phyloP scores from a whole-genome alignment of 2,797 vertebrate species.

The Dromococcyx pavoninus region DNA sequence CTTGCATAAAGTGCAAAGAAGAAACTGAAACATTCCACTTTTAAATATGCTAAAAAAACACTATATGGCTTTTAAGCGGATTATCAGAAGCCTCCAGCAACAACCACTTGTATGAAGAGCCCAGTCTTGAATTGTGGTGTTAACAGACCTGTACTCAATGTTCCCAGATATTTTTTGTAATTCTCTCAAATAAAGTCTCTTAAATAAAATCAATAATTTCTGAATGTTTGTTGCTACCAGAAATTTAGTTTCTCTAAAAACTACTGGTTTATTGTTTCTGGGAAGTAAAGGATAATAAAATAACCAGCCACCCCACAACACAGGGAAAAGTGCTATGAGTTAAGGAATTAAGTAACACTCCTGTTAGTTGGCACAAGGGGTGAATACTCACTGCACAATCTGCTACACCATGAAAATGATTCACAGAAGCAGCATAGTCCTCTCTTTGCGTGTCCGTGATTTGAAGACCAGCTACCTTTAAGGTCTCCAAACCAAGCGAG shows the following conservation, averaged over 20 bases:
- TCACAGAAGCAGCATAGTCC: neutral
- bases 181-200: conserved; percentile 20
- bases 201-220: conserved; percentile 1
- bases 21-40: neutral
- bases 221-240: neutral
- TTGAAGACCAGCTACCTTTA: neutral
- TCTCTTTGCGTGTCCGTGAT: neutral
- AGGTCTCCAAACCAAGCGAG: neutral
- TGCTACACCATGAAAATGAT: neutral
- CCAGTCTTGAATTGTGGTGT: neutral
- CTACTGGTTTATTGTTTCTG: neutral
- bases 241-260: too few relatives aligned
- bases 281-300: neutral
- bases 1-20: conserved; percentile 4
- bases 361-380: neutral
- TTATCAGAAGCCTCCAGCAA: neutral
- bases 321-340: neutral
- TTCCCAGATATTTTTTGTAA: conserved; percentile 2
- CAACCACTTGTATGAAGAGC: neutral
- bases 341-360: neutral
- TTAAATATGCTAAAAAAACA: too few relatives aligned
- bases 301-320: neutral
- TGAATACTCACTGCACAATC: neutral
- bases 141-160: conserved; percentile 9
- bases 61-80: neutral